Percentiles rank a stretch among this genome's conserved stretches.
phyloP scores from a whole-genome alignment of 2,888 invertebrate species.

The Cantharis rustica region DNA sequence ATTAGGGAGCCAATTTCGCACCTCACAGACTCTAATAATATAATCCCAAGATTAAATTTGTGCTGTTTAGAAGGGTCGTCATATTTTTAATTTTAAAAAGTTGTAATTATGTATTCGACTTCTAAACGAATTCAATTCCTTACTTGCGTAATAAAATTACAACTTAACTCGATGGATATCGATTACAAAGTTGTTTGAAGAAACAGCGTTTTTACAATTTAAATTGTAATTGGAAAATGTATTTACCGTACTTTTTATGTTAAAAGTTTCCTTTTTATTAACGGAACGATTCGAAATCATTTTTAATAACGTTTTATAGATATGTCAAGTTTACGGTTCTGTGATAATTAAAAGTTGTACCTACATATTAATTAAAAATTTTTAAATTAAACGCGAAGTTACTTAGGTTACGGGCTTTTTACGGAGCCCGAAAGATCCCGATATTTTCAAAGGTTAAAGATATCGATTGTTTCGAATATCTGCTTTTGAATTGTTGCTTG shows the following conservation, averaged over 20 bases:
- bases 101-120: neutral
- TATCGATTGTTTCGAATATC: neutral
- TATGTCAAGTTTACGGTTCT: neutral
- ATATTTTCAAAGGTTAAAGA: neutral
- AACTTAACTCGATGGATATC: slow-evolving; percentile 24
- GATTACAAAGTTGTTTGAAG: slow-evolving; percentile 6
- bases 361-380: neutral
- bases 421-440: neutral
- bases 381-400: neutral
- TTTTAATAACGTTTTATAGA: neutral
- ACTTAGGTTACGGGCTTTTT: neutral
- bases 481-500: slow-evolving; percentile 11
- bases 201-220: neutral
- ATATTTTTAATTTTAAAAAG: slow-evolving; percentile 21
- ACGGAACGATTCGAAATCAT: neutral
- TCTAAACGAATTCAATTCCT: neutral
- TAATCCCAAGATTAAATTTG: slow-evolving; percentile 40
- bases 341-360: neutral
- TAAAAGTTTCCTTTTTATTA: neutral
- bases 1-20: slow-evolving; percentile 51
- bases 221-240: neutral
- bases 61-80: slow-evolving; percentile 20
- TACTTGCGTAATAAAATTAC: slow-evolving; percentile 1
- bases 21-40: slow-evolving; percentile 50
- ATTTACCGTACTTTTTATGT: neutral